These are phyloP conservation scores for Antheraea pernyi DNA, from an alignment of 1,140 invertebrate genomes.

Conservation along the genomic window DNA sequence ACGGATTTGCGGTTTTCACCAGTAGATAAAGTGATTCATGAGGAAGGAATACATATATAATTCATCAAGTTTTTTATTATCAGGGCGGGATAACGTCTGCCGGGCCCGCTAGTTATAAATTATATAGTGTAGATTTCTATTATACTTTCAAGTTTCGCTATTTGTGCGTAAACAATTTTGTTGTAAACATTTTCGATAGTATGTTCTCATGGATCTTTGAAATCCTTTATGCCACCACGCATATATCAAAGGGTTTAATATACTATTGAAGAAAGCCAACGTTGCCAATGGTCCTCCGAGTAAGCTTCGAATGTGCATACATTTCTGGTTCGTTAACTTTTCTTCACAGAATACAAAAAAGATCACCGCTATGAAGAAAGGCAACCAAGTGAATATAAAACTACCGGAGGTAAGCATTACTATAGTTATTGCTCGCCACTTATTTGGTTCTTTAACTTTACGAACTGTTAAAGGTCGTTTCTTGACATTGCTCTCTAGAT, in stretches of 20 bases:
- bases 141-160: not conserved
- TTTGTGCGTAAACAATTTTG: constrained; percentile 9
- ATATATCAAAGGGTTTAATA: constrained; percentile 86
- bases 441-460: constrained; percentile 63
- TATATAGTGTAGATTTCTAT: not conserved
- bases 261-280: constrained; percentile 83
- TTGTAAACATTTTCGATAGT: constrained; percentile 34
- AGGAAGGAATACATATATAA: too few species aligned
- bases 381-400: constrained; percentile 74
- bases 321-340: constrained; percentile 60
- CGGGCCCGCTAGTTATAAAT: not conserved
- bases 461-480: not conserved
- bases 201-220: constrained; percentile 47
- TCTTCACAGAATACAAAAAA: constrained; percentile 76
- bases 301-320: constrained; percentile 65
- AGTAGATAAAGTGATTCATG: too few species aligned
- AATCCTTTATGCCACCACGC: constrained; percentile 86
- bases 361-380: constrained; percentile 71
- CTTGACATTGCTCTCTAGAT: not conserved
- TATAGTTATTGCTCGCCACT: constrained; percentile 80
- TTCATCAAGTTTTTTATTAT: too few species aligned
- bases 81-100: too few species aligned
- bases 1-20: too few species aligned
- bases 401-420: constrained; percentile 79
- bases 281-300: constrained; percentile 78